Evolutionary conservation across 1,140 invertebrate genomes (phyloP), one percentile per base, ranked within the genome.

Genomic region (Aphaenogaster rudis): DNA sequence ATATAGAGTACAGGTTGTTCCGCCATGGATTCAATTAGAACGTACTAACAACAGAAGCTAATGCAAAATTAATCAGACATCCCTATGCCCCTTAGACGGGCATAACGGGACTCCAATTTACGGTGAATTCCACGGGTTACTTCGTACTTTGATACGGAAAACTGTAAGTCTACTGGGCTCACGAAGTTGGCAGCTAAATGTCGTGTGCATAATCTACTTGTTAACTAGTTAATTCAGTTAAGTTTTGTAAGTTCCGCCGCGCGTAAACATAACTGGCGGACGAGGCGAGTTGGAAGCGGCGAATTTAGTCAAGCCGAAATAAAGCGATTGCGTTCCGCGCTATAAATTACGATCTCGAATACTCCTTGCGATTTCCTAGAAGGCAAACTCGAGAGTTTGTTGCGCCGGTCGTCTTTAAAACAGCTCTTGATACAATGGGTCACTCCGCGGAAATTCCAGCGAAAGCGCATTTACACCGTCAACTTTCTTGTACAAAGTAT

Each of bases 211-310:
- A 91, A 91, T 91, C 88, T 71, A 86, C 67, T 87, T 88, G 88
- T 91, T 91, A 91, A 89, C 78, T 91, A 91, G 91, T 89, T 91
- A 91, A 91, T 91, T 91, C 86, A 89, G 90, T 91, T 86, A 91
- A 89, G 85, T 91, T 90, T 69, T 86, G 86, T 88, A 88, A 91
- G 91, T 89, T 91, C 79, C 86, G 11, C 64, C 72, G 78, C 74
- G 90, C 90, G 91, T 89, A 91, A 91, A 91, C 91, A 91, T 89
- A 91, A 91, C 90, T 80, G 42, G 80, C 69, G 48, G 79, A 67
- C 76, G 82, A 91, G 28, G 74, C 77, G 84, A 91, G 86, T 79
- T 86, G 80, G 85, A 86, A 91, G 69, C 69, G 88, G 88, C 6
- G 69, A 86, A 91, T 87, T 87, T 88, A 91, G 80, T 89, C 88